Evolutionary conservation across 2,113 vertebrate species (phyloP), one percentile per base, ranked within the genome.

Genomic region (Carassius gibelio): DNA sequence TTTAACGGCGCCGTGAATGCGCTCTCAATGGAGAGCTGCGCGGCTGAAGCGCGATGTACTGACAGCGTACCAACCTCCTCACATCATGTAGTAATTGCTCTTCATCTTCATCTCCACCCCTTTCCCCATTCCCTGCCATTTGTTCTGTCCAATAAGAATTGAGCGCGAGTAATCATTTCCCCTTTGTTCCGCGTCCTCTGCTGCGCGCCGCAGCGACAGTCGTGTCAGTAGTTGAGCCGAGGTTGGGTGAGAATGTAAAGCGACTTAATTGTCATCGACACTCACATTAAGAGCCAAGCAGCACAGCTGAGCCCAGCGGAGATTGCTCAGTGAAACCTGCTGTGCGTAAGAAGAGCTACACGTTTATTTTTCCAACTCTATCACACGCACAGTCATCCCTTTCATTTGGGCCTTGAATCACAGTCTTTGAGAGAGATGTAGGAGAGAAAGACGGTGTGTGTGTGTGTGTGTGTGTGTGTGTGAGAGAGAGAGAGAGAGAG

Each of bases 261-360:
- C 88, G 91, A 93, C 90, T 91, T 94, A 93, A 94, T 94, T 93
- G 91, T 92, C 93, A 95, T 92, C 91, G 94, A 94, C 93, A 93
- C 93, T 90, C 91, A 91, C 93, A 93, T 94, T 93, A 94, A 93
- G 91, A 93, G 90, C 88, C 90, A 90, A 92, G 90, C 93, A 90
- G 91, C 89, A 81, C 90, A 93, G 91, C 92, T 94, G 92, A 94
- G 93, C 91, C 92, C 90, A 86, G 75, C 34, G 89, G 91, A 93
- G 92, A 94, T 94, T 93, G 93, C 90, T 88, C 90, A 91, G 81
- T 90, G 89, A 90, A 90, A 89, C 87, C 89, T 30, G 30, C 89
- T 89, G 88, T 88, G 61, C 38, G 15, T 62, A 81, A 66, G 36
- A 42, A 42, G 26, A 77, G 23, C 75, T 34, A 34, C 26, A 34